A percentile compares a stretch with the other conserved stretches of the same genome.
phyloP scores from a whole-genome alignment of 2,797 vertebrate genomes.

The Microctenopoma steveboyesi region DNA sequence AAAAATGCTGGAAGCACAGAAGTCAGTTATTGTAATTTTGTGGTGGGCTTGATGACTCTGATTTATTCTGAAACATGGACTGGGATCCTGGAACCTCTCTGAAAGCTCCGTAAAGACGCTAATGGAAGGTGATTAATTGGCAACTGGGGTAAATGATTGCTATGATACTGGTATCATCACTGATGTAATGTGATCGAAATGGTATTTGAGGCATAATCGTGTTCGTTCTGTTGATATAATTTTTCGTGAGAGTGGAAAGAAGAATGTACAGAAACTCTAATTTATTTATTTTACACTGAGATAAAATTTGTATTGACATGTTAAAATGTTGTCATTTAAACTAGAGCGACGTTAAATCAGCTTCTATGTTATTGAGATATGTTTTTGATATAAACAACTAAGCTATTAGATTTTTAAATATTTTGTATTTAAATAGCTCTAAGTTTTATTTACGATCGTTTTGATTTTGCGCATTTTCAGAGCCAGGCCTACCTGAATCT shows the following conservation, averaged over 20 bases:
- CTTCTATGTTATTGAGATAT: neutral
- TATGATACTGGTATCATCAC: constrained; percentile 66
- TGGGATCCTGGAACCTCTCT: constrained; percentile 55
- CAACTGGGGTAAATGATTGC: constrained; percentile 70
- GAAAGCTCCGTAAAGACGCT: constrained; percentile 65
- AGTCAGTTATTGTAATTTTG: constrained; percentile 61
- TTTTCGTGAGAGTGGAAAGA: neutral
- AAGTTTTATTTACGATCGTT: too few species aligned
- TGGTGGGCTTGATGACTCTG: constrained; percentile 57
- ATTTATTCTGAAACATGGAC: constrained; percentile 63
- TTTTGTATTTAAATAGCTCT: neutral
- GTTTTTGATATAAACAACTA: neutral
- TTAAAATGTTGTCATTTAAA: neutral
- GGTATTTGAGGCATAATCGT: constrained; percentile 23
- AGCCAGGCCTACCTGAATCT: neutral
- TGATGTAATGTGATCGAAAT: constrained; percentile 59
- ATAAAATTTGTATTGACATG: neutral
- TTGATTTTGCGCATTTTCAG: neutral
- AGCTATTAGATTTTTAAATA: neutral
- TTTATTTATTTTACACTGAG: neutral
- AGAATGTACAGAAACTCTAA: constrained; percentile 2
- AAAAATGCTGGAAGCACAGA: constrained; percentile 48
- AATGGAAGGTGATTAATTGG: constrained; percentile 78
- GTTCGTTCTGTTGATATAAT: constrained; percentile 2
- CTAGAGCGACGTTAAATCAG: neutral